Conservation (phyloP, 1,140 invertebrate genomes). For the Saxidomus purpurata region DNA sequence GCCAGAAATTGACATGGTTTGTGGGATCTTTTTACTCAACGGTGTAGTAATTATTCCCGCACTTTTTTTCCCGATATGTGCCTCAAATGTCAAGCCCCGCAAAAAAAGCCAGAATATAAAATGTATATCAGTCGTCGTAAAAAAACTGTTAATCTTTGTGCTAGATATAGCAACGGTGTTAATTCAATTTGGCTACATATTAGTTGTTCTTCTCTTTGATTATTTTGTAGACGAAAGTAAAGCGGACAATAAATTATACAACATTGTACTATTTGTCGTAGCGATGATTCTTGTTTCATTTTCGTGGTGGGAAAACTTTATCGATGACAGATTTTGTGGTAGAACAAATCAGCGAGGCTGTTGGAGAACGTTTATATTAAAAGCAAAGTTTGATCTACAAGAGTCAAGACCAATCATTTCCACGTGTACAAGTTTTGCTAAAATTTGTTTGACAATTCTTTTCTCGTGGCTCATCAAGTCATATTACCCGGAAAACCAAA, state of each 20-base stretch:
- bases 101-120: too few species aligned
- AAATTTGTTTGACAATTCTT: constrained; percentile 40
- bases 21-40: constrained; percentile 27
- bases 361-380: constrained; percentile 30
- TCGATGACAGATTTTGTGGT: constrained; percentile 59
- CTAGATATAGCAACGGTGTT: background rate
- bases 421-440: constrained; percentile 38
- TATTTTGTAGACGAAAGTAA: constrained; percentile 29
- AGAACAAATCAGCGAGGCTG: background rate
- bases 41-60: constrained; percentile 38
- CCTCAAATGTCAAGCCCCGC: background rate
- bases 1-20: constrained; percentile 42
- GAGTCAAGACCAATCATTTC: constrained; percentile 49
- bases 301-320: constrained; percentile 60
- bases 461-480: constrained; percentile 1
- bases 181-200: constrained; percentile 32
- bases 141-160: background rate
- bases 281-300: constrained; percentile 56
- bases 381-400: constrained; percentile 56
- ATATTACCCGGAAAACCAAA: background rate
- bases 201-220: constrained; percentile 6
- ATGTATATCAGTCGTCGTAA: background rate
- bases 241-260: background rate
- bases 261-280: background rate
- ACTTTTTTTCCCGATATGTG: constrained; percentile 33